phyloP scores from a whole-genome alignment of 2,888 invertebrate species.

The Sicus ferrugineus region DNA sequence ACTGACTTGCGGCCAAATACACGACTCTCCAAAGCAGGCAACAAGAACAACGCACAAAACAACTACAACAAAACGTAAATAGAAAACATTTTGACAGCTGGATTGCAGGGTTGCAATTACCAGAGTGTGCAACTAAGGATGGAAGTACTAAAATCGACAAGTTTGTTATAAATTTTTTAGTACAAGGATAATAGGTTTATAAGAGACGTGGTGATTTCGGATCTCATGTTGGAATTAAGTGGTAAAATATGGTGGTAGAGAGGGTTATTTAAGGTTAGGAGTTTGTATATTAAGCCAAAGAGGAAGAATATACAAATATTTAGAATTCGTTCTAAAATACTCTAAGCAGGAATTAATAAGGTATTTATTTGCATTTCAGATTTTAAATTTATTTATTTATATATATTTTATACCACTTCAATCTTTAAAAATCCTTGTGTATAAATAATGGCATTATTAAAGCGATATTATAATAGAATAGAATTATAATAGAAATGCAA shows the following conservation, averaged over 20 bases:
- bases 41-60: conserved; percentile 5
- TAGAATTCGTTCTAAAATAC: neutral
- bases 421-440: conserved; percentile 35
- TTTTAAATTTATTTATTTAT: conserved; percentile 22
- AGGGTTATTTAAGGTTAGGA: too few species aligned
- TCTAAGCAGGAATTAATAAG: neutral
- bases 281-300: too few species aligned
- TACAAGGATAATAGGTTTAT: neutral
- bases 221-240: too few species aligned
- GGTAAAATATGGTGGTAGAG: too few species aligned
- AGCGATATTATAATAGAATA: conserved; percentile 34
- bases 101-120: conserved; percentile 13
- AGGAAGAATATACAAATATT: too few species aligned
- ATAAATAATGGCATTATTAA: conserved; percentile 40
- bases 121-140: neutral
- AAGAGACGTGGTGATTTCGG: too few species aligned
- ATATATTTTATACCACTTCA: conserved; percentile 29
- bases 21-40: neutral
- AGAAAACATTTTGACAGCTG: conserved; percentile 16
- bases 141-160: neutral
- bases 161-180: neutral
- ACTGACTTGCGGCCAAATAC: conserved; percentile 27
- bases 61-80: conserved; percentile 25
- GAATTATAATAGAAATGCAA: conserved; percentile 27
- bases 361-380: neutral